These are phyloP conservation scores for Macrocentrus cingulum DNA, from an alignment of 1,140 invertebrate species.

Conservation along the genomic window DNA sequence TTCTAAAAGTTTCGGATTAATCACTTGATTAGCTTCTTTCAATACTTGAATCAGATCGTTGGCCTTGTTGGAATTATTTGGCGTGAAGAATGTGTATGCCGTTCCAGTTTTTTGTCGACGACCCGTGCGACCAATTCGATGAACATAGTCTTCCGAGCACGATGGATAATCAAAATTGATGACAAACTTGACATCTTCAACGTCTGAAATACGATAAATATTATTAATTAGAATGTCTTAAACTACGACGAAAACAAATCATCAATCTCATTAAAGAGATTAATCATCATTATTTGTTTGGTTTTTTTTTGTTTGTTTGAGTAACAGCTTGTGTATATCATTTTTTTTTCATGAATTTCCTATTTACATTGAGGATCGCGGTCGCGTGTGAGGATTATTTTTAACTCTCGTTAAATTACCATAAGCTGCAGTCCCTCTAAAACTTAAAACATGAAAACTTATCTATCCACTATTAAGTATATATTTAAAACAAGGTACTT, in stretches of 20 bases:
- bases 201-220: constrained; percentile 72
- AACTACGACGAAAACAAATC: neutral
- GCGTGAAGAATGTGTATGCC: constrained; percentile 98
- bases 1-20: constrained; percentile 72
- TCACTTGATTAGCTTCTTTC: constrained; percentile 92
- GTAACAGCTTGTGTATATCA: no score
- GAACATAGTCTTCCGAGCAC: constrained; percentile 99
- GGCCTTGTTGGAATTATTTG: constrained; percentile 88
- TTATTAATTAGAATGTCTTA: constrained; percentile 15
- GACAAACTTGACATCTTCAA: constrained; percentile 99
- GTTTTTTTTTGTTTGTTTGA: no score
- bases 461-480: no score
- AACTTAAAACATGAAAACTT: no score
- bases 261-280: constrained; percentile 2
- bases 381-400: neutral
- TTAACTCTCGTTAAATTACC: constrained; percentile 1
- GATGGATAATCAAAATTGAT: constrained; percentile 99
- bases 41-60: constrained; percentile 89
- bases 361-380: no score
- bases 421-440: constrained; percentile 20
- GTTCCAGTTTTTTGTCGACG: constrained; percentile 93
- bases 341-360: no score
- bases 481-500: no score
- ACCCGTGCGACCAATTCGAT: constrained; percentile 97
- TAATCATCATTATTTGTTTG: no score